Evolutionary conservation across 2,797 vertebrate species (phyloP).

Genomic region (Trachurus trachurus): DNA sequence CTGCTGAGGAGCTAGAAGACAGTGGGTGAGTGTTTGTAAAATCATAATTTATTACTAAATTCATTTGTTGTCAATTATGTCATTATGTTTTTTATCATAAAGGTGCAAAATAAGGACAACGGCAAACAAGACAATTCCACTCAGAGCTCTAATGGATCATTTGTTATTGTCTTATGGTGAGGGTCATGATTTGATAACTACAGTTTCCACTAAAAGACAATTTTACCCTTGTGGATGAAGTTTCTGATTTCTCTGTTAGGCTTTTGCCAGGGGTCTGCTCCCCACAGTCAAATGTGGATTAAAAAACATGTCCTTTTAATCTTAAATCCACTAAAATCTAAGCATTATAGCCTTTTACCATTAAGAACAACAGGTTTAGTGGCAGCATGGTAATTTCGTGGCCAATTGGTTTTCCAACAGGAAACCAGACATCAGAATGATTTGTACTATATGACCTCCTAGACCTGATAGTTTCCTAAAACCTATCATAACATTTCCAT

Average conservation of each 20-base stretch:
- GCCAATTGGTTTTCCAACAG: constrained; percentile 25
- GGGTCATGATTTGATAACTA: neutral
- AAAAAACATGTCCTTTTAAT: constrained; percentile 39
- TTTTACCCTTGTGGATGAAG: constrained; percentile 29
- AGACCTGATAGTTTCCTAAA: constrained; percentile 35
- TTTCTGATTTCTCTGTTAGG: constrained; percentile 7
- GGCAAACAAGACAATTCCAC: neutral
- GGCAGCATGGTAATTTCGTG: constrained; percentile 21
- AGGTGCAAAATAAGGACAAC: neutral
- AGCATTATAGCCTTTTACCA: constrained; percentile 33
- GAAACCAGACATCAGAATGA: constrained; percentile 34
- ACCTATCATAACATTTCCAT: constrained; percentile 39
- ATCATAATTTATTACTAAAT: neutral
- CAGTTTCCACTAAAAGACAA: constrained; percentile 4
- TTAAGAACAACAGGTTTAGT: constrained; percentile 28
- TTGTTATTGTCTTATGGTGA: constrained; percentile 5
- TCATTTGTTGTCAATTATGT: neutral
- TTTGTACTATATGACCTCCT: constrained; percentile 33
- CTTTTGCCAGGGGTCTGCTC: neutral
- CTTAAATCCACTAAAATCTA: constrained; percentile 40
- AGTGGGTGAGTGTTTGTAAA: constrained; percentile 72
- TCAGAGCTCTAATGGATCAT: neutral
- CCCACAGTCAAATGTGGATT: constrained; percentile 31
- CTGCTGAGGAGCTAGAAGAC: constrained; percentile 59
- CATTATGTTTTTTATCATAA: neutral